Evolutionary conservation across 2,888 invertebrate genomes (phyloP).

Genomic region (Drosophila kambysellisi): DNA sequence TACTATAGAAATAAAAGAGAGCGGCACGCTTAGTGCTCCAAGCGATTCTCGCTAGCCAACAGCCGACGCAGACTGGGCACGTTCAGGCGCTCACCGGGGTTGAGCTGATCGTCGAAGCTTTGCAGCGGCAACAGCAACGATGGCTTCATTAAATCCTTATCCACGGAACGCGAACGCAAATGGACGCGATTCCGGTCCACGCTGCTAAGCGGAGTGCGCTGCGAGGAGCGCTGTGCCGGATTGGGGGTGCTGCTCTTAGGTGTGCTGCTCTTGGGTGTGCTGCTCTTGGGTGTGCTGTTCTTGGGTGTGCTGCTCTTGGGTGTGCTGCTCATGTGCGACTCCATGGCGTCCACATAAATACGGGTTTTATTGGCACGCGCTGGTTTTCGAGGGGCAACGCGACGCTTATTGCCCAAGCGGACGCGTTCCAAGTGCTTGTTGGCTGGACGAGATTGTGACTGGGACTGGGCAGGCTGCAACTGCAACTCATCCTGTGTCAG

Average conservation of each 20-base stretch:
- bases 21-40: slow-evolving; percentile 10
- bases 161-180: slow-evolving; percentile 77
- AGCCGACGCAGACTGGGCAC: slow-evolving; percentile 41
- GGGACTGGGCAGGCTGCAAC: background rate
- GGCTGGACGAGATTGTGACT: slow-evolving; percentile 25
- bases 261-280: slow-evolving; percentile 31
- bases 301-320: background rate
- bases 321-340: background rate
- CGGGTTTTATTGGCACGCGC: slow-evolving; percentile 58
- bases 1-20: slow-evolving; percentile 35
- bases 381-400: slow-evolving; percentile 64
- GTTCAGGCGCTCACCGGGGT: slow-evolving; percentile 48
- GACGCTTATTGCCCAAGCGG: slow-evolving; percentile 66
- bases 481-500: slow-evolving; percentile 32
- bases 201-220: slow-evolving; percentile 81
- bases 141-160: slow-evolving; percentile 67
- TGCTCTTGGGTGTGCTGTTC: background rate
- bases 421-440: slow-evolving; percentile 80
- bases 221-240: slow-evolving; percentile 14
- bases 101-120: slow-evolving; percentile 76
- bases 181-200: slow-evolving; percentile 78
- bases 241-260: slow-evolving; percentile 51
- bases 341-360: slow-evolving; percentile 73
- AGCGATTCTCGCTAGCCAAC: slow-evolving; percentile 33
- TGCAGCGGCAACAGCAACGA: slow-evolving; percentile 57